Evolutionary conservation across 2,113 vertebrate species (phyloP), one percentile per base, ranked within the genome.

Genomic region (Psittacus erithacus): DNA sequence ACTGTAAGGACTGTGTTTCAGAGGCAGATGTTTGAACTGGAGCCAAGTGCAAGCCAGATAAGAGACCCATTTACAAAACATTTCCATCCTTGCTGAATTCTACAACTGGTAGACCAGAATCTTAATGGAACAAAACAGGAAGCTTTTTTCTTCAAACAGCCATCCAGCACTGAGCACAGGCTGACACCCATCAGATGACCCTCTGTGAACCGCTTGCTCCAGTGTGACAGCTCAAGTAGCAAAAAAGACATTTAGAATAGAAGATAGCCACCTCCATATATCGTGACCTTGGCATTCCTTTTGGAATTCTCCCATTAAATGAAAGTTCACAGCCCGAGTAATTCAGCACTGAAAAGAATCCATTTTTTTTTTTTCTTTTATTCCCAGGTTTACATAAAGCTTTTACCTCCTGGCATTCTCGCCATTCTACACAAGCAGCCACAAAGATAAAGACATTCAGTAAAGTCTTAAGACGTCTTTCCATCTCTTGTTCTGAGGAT

Each of bases 51-150:
- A 94, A 91, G 71, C 24, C 59, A 92, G 88, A 95, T 86, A 96
- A 95, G 84, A 77, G 80, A 92, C 8, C 23, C 75, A 90, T 68
- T 96, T 90, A 95, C 41, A 94, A 88, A 93, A 88, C 18, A 81
- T 85, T 94, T 84, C 70, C 47, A 91, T 70, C 50, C 76, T 86
- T 82, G 77, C 35, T 13, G 65, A 93, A 90, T 93, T 83, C 73
- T 89, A 46, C 76, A 90, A 65, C 74, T 57, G 50, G 87, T 27
- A 92, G 46, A 90, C 1, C 2, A 94, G 86, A 74, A 95, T 43
- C 59, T 74, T 78, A 92, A 43, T 70, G 43, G 77, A 94, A 88
- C 59, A 93, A 95, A 93, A 93, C 83, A 95, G 91, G 79, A 93
- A 93, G 88, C 76, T 93, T 92, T 95, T 92, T 94, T 87, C 57